Conservation (phyloP, 2,888 invertebrate genomes). For the Emesis furor region DNA sequence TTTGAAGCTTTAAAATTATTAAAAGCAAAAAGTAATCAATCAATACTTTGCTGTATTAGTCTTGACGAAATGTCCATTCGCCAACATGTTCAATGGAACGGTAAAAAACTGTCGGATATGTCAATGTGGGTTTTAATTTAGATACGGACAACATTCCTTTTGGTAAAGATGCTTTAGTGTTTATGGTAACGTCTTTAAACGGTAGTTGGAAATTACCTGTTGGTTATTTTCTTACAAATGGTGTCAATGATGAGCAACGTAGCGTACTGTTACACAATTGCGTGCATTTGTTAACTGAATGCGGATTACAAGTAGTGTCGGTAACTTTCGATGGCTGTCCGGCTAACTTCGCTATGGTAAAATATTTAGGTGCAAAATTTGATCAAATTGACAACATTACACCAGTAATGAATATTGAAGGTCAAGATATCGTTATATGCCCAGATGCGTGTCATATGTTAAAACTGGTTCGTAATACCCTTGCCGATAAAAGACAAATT, state of each 20-base stretch:
- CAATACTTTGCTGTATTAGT: too few relatives aligned
- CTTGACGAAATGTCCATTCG: slow-evolving; percentile 27
- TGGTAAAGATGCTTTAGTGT: slow-evolving; percentile 16
- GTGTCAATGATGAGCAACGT: background rate
- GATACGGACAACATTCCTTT: background rate
- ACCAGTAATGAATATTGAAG: background rate
- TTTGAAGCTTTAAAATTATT: too few relatives aligned
- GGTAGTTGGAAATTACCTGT: slow-evolving; percentile 11
- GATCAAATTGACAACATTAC: too few relatives aligned
- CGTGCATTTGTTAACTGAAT: too few relatives aligned
- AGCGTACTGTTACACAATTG: too few relatives aligned
- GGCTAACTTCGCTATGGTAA: too few relatives aligned
- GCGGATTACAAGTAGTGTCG: too few relatives aligned
- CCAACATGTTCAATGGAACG: background rate
- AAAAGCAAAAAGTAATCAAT: background rate
- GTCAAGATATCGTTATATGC: background rate
- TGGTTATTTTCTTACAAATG: background rate
- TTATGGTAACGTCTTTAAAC: slow-evolving; percentile 11
- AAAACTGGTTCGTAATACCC: slow-evolving; percentile 18
- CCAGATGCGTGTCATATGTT: slow-evolving; percentile 25
- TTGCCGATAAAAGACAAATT: slow-evolving; percentile 5
- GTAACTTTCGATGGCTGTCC: too few relatives aligned
- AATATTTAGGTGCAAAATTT: too few relatives aligned
- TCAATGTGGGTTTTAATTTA: background rate
- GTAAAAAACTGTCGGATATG: slow-evolving; percentile 15